Percentiles rank a stretch among this genome's conserved stretches.
Evolutionary conservation across 1,140 invertebrate species (phyloP).

Genomic region (Drosophila simulans): DNA sequence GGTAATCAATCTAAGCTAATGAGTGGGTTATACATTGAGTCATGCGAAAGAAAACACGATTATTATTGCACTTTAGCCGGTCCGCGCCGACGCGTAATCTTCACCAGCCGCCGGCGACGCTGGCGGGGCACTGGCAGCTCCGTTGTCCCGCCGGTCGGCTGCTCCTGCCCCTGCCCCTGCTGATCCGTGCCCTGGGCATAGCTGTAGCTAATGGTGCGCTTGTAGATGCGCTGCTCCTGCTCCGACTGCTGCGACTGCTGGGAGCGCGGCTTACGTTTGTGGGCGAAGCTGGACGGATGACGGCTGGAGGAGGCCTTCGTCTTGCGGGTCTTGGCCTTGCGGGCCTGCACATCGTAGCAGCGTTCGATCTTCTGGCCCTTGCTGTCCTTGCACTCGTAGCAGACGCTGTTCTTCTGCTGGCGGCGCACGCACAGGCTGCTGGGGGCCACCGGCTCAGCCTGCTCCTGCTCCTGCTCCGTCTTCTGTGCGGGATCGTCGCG

Average conservation of each 20-base stretch:
- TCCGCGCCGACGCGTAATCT: conserved; percentile 12
- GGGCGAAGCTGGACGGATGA: not conserved
- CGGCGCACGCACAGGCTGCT: conserved; percentile 61
- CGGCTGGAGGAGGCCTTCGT: not conserved
- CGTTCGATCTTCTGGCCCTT: conserved; percentile 42
- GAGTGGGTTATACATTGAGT: conserved; percentile 1
- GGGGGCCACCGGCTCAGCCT: conserved; percentile 17
- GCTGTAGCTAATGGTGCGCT: conserved; percentile 69
- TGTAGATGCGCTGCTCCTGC: conserved; percentile 66
- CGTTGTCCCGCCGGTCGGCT: not conserved
- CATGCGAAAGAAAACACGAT: conserved; percentile 6
- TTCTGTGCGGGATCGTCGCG: conserved; percentile 17
- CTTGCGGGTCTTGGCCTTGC: conserved; percentile 8
- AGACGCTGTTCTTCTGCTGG: conserved; percentile 35
- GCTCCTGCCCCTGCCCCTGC: not conserved
- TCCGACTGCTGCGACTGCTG: conserved; percentile 42
- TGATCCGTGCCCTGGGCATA: conserved; percentile 50
- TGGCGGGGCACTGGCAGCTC: not conserved
- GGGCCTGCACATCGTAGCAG: conserved; percentile 49
- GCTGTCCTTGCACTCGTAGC: conserved; percentile 65
- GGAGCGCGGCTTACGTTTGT: conserved; percentile 12
- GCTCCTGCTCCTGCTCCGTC: conserved; percentile 11
- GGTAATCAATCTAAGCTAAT: conserved; percentile 14
- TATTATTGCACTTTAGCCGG: conserved; percentile 5
- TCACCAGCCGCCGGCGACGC: conserved; percentile 6